Evolutionary conservation across 1,140 invertebrate species (phyloP), one percentile per base, ranked within the genome.

Genomic region (Drosophila erecta): DNA sequence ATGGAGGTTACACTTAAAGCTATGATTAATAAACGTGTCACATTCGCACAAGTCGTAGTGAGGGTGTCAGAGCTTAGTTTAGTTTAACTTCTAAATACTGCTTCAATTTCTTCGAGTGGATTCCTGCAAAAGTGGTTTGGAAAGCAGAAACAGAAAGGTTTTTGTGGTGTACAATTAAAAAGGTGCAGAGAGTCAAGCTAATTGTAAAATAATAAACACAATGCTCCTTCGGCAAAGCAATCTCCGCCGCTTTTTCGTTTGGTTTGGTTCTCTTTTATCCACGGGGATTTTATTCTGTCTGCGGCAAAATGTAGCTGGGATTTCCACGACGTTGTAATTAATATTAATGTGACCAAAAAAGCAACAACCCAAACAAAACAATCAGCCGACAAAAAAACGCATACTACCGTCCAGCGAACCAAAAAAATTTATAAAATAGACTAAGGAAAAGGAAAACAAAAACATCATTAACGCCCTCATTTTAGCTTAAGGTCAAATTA

Each of bases 51-150:
- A 62, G 61, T 44, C 35, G 59, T 41, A 17, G 38, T 59, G 35
- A 54, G 33, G 60, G 59, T 81, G 61, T 70, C 53, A 59, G 56
- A 70, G 71, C 57, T 76, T 89, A 89, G 62, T 80, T 71, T 79
- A 83, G 79, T 87, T 84, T 90, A 92, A 74, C 76, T 87, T 91
- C 74, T 91, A 92, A 92, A 92, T 92, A 92, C 91, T 90, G 91
- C 91, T 91, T 92, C 91, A 79, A 92, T 90, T 91, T 91, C 91
- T 79, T 91, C 91, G 65, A 92, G 87, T 81, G 91, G 90, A 81
- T 92, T 92, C 90, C 91, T 92, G 89, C 54, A 92, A 91, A 60
- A 78, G 76, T 91, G 73, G 65, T n/a, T 64, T 57, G 55, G 66
- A 46, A 79, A 90, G 75, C 84, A 90, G 77, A 84, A 89, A 87